Base-by-base conservation (phyloP, 2,113 vertebrate species). In the Hiodon tergisus region DNA sequence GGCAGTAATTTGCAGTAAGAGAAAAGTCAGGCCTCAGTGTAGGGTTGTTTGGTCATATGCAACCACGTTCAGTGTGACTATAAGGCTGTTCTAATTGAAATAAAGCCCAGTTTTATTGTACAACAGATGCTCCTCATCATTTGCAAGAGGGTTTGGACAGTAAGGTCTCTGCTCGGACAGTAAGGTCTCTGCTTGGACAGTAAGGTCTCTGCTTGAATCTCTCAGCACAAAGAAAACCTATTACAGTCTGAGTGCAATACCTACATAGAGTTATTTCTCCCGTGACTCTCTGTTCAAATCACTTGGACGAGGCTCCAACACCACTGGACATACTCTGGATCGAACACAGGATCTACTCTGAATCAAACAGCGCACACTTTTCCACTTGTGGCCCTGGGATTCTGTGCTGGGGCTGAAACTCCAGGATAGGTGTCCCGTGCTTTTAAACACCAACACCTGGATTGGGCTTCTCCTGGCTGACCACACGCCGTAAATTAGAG, bases 401-500 rank as follows among this genome's bases (percentile, higher is more conserved):
- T 85, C 76, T 17, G 52, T 74, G 50, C 75, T 57, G 80, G 89
- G 84, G 89, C 84, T 89, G 88, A 89, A 87, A 83, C 83, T 83
- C 79, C 86, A 88, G 86, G 80, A 76, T 66, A 80, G 80, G 47
- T 72, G 78, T 83, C 85, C 82, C 83, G 86, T 80, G 82, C 83
- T 81, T 85, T 75, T 85, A 86, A 88, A 86, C 85, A 85, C 86
- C 83, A 90, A 87, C 86, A 90, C 89, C 87, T 89, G 89, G 88
- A 87, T 81, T 81, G 83, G 76, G 74, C 82, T 77, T 87, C 78
- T 83, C 83, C 83, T 85, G 46, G 78, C 83, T 90, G 85, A 86
- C 88, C 88, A 78, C 88, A 87, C 79, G 80, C 81, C 85, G 84
- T 88, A 89, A 88, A 90, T 88, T 85, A 85, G 82, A 83, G 81